These are phyloP conservation scores for Mormyrus proboscirostris DNA, from an alignment of 2,797 vertebrate species.

Conservation along the genomic window DNA sequence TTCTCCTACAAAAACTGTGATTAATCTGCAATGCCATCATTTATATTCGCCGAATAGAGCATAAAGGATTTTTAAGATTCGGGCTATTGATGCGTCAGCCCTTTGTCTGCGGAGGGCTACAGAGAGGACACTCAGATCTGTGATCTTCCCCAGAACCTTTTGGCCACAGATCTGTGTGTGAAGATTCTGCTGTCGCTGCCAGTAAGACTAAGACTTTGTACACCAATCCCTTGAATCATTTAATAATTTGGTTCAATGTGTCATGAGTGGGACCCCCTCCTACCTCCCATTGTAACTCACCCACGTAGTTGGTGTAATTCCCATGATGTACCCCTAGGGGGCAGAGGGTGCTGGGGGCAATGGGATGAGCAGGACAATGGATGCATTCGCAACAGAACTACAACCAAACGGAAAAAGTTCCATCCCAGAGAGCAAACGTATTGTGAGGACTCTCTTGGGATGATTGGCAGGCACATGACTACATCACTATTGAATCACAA, in stretches of 20 bases:
- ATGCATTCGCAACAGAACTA: neutral
- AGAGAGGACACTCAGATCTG: neutral
- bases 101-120: neutral
- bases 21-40: neutral
- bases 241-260: neutral
- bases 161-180: neutral
- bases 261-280: neutral
- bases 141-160: neutral
- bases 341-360: neutral
- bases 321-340: neutral
- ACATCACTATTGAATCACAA: neutral
- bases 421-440: neutral
- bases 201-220: neutral
- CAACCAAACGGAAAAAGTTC: neutral
- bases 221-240: neutral
- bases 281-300: neutral
- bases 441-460: neutral
- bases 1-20: neutral
- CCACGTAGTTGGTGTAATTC: neutral
- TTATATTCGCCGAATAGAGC: neutral
- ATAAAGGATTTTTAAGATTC: neutral
- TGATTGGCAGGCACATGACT: neutral
- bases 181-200: neutral
- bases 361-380: neutral
- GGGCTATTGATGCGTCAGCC: neutral